Base-by-base conservation (phyloP, 2,888 invertebrate species). In the Alsophila aescularia region DNA sequence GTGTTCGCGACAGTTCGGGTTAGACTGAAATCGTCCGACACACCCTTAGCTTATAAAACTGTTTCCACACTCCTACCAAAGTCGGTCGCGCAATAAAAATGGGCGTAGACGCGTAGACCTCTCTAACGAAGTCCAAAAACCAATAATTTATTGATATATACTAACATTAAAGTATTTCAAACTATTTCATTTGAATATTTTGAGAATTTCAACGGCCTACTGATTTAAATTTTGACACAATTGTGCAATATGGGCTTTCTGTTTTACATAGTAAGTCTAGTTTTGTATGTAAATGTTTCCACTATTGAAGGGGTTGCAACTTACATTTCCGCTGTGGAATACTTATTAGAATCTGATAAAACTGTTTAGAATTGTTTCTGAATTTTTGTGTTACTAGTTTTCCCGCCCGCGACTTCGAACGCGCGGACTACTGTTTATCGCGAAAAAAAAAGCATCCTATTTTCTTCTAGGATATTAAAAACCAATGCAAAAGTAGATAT, bases 31-130 rank as follows among this genome's bases (percentile, higher is more conserved):
- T 59, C 54, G 54, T 64, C 60, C 51, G 58, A 58, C 18, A 43
- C 63, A 75, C 52, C 73, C 77, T 75, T 74, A 75, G 78, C 75
- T 69, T 87, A 79, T 84, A 83, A 83, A 76, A 81, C 64, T 24
- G 34, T 49, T 37, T 43, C 32, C 24, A 16, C 35, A 36, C 79
- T 73, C 73, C 83, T 80, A 77, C 81, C 77, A 24, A 44, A 34
- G 43, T 8, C 45, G 3, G 65, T 7, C 34, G 29, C 27, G 34
- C 21, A 31, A 15, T 7, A 10, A 49, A 54, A 54, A 43, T 54
- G 54, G 40, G 55, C 49, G 49, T 43, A 41, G 31, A 27, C 40
- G 9, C 41, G 40, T 44, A 51, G 48, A 49, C 31, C 43, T 43
- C 40, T 50, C 31, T 42, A 55, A 18, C 56, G 52, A 47, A 52